phyloP scores from a whole-genome alignment of 2,888 invertebrate species.

The Sinelater perroti region DNA sequence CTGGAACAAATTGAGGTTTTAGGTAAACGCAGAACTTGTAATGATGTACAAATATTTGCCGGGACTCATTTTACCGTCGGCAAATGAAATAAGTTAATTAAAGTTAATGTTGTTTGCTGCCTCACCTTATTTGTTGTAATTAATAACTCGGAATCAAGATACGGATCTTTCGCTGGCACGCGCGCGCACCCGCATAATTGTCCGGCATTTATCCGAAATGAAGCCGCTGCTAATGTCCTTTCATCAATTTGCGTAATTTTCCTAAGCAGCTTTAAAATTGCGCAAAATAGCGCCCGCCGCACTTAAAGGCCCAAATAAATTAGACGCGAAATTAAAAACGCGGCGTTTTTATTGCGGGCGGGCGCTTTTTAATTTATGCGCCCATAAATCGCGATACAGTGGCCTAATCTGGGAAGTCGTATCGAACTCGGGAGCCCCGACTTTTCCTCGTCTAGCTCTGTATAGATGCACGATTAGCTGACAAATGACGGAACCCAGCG shows the following conservation, averaged over 20 bases:
- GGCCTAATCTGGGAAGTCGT: conserved; percentile 4
- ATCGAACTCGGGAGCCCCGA: conserved; percentile 6
- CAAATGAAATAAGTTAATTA: conserved; percentile 42
- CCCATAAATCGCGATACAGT: conserved; percentile 13
- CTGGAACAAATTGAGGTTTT: conserved; percentile 38
- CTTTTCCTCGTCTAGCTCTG: conserved; percentile 3
- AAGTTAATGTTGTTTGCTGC: conserved; percentile 40
- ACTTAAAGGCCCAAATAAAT: conserved; percentile 3
- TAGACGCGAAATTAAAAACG: conserved; percentile 11
- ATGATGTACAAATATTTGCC: conserved; percentile 42
- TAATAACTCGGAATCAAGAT: conserved; percentile 37
- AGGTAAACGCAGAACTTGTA: conserved; percentile 38
- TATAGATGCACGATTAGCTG: conserved; percentile 11
- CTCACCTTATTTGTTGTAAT: conserved; percentile 38
- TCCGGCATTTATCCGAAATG: conserved; percentile 10
- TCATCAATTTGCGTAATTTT: conserved; percentile 18
- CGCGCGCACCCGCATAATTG: conserved; percentile 10
- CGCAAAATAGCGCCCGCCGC: not conserved
- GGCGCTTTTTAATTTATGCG: conserved; percentile 1
- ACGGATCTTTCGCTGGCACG: conserved; percentile 21
- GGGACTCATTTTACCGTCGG: conserved; percentile 34
- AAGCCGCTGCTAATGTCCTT: conserved; percentile 12
- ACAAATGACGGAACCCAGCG: conserved; percentile 28
- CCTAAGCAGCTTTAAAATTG: conserved; percentile 6
- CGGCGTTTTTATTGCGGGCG: not conserved